Base-by-base conservation (phyloP, 2,113 vertebrate species). In the Gavialis gangeticus region DNA sequence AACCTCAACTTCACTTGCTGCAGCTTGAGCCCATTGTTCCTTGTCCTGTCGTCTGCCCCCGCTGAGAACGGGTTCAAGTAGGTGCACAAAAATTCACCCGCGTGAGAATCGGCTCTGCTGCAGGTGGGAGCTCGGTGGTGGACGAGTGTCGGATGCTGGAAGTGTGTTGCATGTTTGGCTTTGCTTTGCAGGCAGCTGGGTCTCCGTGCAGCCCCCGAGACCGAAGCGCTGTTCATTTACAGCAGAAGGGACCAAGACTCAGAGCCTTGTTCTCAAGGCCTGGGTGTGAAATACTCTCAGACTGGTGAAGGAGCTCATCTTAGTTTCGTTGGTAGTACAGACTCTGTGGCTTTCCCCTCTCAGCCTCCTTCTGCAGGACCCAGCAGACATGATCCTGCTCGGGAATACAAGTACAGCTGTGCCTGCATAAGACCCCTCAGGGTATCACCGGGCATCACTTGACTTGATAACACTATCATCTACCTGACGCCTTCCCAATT, bases 301-400 rank as follows among this genome's bases (percentile, higher is more conserved):
- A 75, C 62, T 57, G 58, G 66, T 22, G 19, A 4, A 62, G 54
- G 5, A 34, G 79, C 80, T 92, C 93, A 96, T 92, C 58, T n/a
- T n/a, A 27, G 14, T 34, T 34, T 34, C 4, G 34, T 34, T 83
- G 64, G 93, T 91, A 82, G 92, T 79, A n/a, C 93, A 64, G 81
- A 83, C 82, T 89, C 66, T 96, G 82, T 63, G 19, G 79, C 87
- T 87, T 95, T 97, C 80, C 46, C 46, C 8, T 85, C 64, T 66
- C 9, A 79, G 18, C 37, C 80, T 91, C 14, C 75, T 86, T 95
- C 60, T 30, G 6, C 64, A 37, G 77, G 9, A 24, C 60, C 25
- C 89, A 91, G 78, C 37, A 95, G 37, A 5, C 69, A 91, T 66
- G 57, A 30, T 37, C 91, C 67, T 71, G 54, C 34, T 62, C 2